Conservation (phyloP, 2,888 invertebrate species). For the Troglohyphantes excavatus region DNA sequence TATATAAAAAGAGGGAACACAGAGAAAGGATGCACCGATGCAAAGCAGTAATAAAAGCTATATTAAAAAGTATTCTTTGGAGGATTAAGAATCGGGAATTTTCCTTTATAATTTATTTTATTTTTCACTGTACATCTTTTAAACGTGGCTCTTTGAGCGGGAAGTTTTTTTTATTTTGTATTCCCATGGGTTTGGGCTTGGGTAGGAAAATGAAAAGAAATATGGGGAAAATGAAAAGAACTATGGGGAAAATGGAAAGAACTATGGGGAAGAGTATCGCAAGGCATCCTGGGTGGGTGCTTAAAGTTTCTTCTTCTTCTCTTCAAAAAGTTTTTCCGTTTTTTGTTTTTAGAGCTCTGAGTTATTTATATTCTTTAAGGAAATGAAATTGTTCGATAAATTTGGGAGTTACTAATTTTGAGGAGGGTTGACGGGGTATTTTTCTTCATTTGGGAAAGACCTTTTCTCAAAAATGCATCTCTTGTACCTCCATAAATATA, state of each 20-base stretch:
- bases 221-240: conserved; percentile 50
- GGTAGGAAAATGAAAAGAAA: conserved; percentile 57
- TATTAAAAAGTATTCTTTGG: conserved; percentile 76
- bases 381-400: conserved; percentile 40
- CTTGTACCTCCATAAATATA: too few relatives aligned
- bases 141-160: conserved; percentile 55
- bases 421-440: conserved; percentile 3
- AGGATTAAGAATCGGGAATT: conserved; percentile 55
- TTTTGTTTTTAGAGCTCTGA: conserved; percentile 3
- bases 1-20: conserved; percentile 20
- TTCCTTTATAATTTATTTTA: conserved; percentile 53
- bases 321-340: conserved; percentile 1
- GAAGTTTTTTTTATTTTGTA: conserved; percentile 33
- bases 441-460: conserved; percentile 26
- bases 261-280: conserved; percentile 29
- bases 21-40: conserved; percentile 53
- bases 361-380: conserved; percentile 48
- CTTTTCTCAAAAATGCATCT: too few relatives aligned
- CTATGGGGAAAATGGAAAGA: conserved; percentile 47
- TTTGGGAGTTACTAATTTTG: conserved; percentile 55
- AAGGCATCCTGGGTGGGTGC: conserved; percentile 46
- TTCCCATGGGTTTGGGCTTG: not conserved
- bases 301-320: conserved; percentile 50
- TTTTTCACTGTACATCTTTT: conserved; percentile 62
- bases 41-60: conserved; percentile 74